These are phyloP conservation scores for Linnaemya tessellans DNA, from an alignment of 2,888 invertebrate genomes.

Conservation along the genomic window DNA sequence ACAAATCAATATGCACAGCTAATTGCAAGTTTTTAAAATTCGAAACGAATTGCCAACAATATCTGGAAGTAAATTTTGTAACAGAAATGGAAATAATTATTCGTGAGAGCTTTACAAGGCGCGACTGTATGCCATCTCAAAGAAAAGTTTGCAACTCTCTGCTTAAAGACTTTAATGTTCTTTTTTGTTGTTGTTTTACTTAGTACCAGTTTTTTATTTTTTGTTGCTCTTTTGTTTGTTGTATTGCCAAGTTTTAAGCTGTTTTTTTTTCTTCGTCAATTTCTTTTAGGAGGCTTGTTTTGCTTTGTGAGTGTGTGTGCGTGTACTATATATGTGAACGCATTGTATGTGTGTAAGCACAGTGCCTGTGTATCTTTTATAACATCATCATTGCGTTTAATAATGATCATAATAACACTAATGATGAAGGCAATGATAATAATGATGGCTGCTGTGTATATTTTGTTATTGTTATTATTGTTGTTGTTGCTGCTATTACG, in stretches of 20 bases:
- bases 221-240: background rate
- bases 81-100: too few species aligned
- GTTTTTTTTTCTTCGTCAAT: conserved; percentile 7
- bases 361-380: conserved; percentile 4
- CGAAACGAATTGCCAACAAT: background rate
- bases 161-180: conserved; percentile 4
- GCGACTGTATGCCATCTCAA: background rate
- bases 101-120: too few species aligned
- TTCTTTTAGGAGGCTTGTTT: conserved; percentile 65
- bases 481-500: conserved; percentile 20
- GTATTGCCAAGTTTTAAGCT: conserved; percentile 33
- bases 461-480: background rate
- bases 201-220: conserved; percentile 20
- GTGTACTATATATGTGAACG: background rate
- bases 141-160: conserved; percentile 47
- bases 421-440: conserved; percentile 36
- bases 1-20: background rate
- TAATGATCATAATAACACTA: conserved; percentile 12
- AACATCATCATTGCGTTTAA: conserved; percentile 49
- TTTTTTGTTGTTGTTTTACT: conserved; percentile 9
- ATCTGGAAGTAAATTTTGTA: background rate
- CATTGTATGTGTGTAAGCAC: background rate
- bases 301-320: conserved; percentile 1
- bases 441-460: conserved; percentile 8
- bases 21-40: background rate